Conservation (phyloP, 1,140 invertebrate genomes). For the Diorhabda sublineata region DNA sequence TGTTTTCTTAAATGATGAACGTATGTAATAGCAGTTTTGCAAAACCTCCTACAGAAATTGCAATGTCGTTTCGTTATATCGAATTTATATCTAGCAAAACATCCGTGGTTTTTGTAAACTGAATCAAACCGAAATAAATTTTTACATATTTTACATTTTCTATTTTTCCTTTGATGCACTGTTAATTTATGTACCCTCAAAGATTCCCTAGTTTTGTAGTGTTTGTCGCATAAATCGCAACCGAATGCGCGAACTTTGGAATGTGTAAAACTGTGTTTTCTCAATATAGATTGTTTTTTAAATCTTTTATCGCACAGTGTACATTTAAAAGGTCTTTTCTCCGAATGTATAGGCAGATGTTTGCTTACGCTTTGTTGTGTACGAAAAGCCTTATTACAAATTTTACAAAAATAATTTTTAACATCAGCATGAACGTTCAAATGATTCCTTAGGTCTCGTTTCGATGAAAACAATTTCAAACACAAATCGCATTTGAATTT, state of each 20-base stretch:
- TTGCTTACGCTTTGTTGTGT: slow-evolving; percentile 21
- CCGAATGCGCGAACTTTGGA: slow-evolving; percentile 29
- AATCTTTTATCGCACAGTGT: slow-evolving; percentile 26
- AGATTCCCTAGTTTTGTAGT: slow-evolving; percentile 17
- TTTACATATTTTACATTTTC: slow-evolving; percentile 16
- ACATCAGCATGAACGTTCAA: slow-evolving; percentile 21
- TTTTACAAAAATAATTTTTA: slow-evolving; percentile 14
- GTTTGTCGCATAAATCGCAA: slow-evolving; percentile 31
- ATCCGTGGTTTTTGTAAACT: slow-evolving; percentile 11
- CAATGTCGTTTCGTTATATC: slow-evolving; percentile 10
- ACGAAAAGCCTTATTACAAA: slow-evolving; percentile 20
- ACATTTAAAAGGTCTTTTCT: slow-evolving; percentile 23
- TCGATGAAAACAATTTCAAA: slow-evolving; percentile 16
- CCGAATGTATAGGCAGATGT: slow-evolving; percentile 22
- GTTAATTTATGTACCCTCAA: slow-evolving; percentile 17
- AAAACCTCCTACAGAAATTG: slow-evolving; percentile 11
- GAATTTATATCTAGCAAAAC: slow-evolving; percentile 1
- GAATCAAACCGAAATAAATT: slow-evolving; percentile 14
- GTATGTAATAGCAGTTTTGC: slow-evolving; percentile 3
- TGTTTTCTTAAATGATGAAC: slow-evolving; percentile 9
- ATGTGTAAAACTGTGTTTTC: slow-evolving; percentile 35
- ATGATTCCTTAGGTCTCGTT: slow-evolving; percentile 18
- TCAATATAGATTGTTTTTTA: slow-evolving; percentile 36
- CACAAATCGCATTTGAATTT: slow-evolving; percentile 21
- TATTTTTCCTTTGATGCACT: slow-evolving; percentile 9